phyloP scores from a whole-genome alignment of 2,797 vertebrate species.

The Sebastes steindachneri region DNA sequence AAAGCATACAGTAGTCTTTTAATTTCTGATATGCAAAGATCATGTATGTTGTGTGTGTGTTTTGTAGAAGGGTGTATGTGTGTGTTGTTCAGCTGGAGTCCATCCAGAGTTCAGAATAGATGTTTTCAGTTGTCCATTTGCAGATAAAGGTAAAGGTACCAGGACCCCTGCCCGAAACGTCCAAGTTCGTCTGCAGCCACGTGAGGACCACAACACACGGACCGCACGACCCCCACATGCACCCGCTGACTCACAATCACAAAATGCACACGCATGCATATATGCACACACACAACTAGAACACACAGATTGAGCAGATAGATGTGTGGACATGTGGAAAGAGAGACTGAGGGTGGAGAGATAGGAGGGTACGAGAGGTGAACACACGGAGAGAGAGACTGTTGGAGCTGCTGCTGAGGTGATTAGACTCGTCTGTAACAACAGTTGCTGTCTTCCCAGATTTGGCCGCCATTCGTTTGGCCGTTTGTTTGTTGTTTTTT shows the following conservation, averaged over 20 bases:
- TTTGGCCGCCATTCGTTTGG: slow-evolving; percentile 72
- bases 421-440: slow-evolving; percentile 76
- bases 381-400: slow-evolving; percentile 46
- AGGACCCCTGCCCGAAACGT: slow-evolving; percentile 17
- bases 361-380: slow-evolving; percentile 40
- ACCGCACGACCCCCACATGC: neutral
- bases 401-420: slow-evolving; percentile 71
- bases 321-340: slow-evolving; percentile 15
- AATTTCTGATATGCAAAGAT: neutral
- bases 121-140: slow-evolving; percentile 16
- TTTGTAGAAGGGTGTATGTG: neutral
- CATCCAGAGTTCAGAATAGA: neutral
- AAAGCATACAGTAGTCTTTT: neutral
- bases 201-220: slow-evolving; percentile 31
- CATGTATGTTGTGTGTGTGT: neutral
- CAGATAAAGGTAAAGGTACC: slow-evolving; percentile 30
- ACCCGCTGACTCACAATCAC: slow-evolving; percentile 32
- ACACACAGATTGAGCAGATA: slow-evolving; percentile 66
- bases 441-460: slow-evolving; percentile 71
- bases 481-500: slow-evolving; percentile 78
- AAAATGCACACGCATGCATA: slow-evolving; percentile 18
- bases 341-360: slow-evolving; percentile 47
- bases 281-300: slow-evolving; percentile 2
- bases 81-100: neutral
- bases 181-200: slow-evolving; percentile 1